Conservation (phyloP, 2,113 vertebrate species). For the Tupaia tana region DNA sequence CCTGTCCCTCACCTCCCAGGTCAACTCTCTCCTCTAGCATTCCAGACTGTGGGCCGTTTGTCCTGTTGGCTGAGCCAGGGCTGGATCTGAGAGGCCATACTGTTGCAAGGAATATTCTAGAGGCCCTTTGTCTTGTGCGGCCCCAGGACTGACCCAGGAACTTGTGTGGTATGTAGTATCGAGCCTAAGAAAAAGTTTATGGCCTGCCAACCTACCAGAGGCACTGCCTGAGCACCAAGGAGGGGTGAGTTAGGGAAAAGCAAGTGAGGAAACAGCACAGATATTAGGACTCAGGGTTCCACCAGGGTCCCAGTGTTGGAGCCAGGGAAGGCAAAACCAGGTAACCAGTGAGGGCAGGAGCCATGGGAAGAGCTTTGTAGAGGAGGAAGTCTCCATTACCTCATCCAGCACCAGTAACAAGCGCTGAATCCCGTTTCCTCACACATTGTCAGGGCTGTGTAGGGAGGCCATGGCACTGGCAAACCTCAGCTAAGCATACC, state of each 20-base stretch:
- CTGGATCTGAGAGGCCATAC: neutral
- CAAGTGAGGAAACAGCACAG: neutral
- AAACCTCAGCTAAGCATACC: neutral
- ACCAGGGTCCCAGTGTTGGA: neutral
- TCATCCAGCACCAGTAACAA: neutral
- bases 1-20: too few relatives aligned
- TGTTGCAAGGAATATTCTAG: neutral
- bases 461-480: neutral
- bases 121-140: neutral
- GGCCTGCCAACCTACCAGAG: neutral
- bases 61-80: neutral
- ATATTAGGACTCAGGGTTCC: neutral
- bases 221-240: neutral
- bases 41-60: neutral
- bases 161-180: neutral
- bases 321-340: neutral
- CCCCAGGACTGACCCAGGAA: neutral
- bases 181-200: neutral
- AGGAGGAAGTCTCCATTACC: neutral
- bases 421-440: too few relatives aligned
- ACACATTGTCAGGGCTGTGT: too few relatives aligned
- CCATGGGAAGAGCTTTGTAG: rapidly evolving
- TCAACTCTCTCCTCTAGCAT: neutral
- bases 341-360: neutral
- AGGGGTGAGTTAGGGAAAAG: neutral